Evolutionary conservation across 2,888 invertebrate genomes (phyloP).

Genomic region (Parnassius apollo): DNA sequence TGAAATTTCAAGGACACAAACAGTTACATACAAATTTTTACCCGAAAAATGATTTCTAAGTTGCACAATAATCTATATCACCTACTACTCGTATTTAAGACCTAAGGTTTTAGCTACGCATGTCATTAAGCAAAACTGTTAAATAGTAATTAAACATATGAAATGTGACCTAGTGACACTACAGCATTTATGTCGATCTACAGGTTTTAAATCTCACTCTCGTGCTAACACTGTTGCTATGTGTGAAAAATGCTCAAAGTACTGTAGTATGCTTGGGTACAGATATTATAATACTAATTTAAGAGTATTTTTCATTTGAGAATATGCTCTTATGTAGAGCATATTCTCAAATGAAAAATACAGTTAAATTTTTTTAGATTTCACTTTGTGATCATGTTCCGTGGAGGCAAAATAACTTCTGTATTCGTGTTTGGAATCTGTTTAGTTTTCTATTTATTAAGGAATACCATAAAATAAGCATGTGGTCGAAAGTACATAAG

Average conservation of each 20-base stretch:
- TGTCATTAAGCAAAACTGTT: constrained; percentile 1
- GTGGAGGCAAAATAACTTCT: too few species aligned
- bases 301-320: too few species aligned
- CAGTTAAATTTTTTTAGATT: too few species aligned
- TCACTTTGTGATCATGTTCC: too few species aligned
- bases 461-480: too few species aligned
- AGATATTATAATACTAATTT: neutral
- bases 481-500: too few species aligned
- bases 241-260: constrained; percentile 8
- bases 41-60: neutral
- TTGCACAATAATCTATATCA: neutral
- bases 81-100: neutral
- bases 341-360: too few species aligned
- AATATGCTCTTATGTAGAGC: too few species aligned
- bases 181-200: constrained; percentile 12
- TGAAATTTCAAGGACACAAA: too few species aligned
- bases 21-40: neutral
- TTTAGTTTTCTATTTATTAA: too few species aligned
- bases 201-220: constrained; percentile 13
- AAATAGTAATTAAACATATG: constrained; percentile 12
- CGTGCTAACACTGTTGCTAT: constrained; percentile 9
- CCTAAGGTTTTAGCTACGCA: neutral
- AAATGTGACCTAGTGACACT: constrained; percentile 18
- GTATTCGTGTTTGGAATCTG: too few species aligned
- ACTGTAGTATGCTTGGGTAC: constrained; percentile 1